Evolutionary conservation across 2,113 vertebrate species (phyloP), one percentile per base, ranked within the genome.

Genomic region (Lota lota): DNA sequence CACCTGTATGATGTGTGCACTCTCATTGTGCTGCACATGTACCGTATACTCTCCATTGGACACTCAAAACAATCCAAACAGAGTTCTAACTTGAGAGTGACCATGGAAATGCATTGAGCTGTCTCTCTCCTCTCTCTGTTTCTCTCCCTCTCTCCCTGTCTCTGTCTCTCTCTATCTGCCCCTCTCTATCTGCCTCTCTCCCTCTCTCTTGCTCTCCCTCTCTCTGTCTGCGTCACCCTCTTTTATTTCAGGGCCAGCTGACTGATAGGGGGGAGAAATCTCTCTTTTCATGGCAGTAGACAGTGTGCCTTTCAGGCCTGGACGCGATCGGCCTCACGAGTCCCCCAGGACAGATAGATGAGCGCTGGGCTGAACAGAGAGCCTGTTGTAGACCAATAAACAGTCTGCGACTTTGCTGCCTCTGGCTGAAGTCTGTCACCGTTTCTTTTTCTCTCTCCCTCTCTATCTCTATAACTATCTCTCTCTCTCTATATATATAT

Each of bases 371-470:
- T 69, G 73, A 87, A 85, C 85, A 81, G 81, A 73, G 80, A 80
- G 71, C 81, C 80, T 79, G 82, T 81, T 83, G 85, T 88, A 84
- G 85, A 66, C 81, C 82, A 66, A 78, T 81, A 76, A 82, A 85
- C 77, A 82, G 64, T 79, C 66, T 17, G 64, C 71, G 75, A 69
- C 71, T 78, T 75, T 59, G 53, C 60, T 79, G 76, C 56, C 72
- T 47, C 40, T 47, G 40, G 40, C 40, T 47, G 10, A 10, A 47
- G 40, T 47, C 40, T 47, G 40, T 47, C 2, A 47, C 40, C n/a
- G 14, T 56, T n/a, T 56, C 16, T 18, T 7, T 56, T n/a, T 18
- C 15, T 56, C 16, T 56, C 16, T 18, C 3, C 3, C 15, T 18
- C 16, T 56, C 53, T 56, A 17, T 56, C 17, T 56, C 10, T 56